These are phyloP conservation scores for Carcina quercana DNA, from an alignment of 2,888 invertebrate species.

Conservation along the genomic window DNA sequence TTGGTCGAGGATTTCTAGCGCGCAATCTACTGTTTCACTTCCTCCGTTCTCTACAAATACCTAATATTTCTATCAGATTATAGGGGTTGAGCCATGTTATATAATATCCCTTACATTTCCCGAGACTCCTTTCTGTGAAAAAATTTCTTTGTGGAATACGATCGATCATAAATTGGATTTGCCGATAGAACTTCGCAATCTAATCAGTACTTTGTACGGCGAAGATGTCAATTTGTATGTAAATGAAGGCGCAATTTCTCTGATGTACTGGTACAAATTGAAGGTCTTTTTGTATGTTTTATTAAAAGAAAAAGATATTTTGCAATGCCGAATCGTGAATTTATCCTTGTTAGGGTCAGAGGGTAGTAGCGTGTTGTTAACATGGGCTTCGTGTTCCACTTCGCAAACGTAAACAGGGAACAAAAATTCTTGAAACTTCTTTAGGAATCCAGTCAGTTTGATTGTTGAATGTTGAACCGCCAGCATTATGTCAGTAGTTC, in stretches of 20 bases:
- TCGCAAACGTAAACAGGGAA: slow-evolving; percentile 21
- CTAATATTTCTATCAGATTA: slow-evolving; percentile 27
- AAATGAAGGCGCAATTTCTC: slow-evolving; percentile 15
- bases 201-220: slow-evolving; percentile 3
- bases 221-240: slow-evolving; percentile 25
- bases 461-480: no score
- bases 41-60: slow-evolving; percentile 11
- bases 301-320: no score
- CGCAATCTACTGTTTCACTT: slow-evolving; percentile 3
- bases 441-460: no score
- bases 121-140: not conserved
- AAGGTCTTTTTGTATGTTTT: no score
- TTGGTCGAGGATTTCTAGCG: no score
- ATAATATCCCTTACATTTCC: not conserved
- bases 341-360: no score
- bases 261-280: no score
- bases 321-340: no score
- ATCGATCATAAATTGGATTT: slow-evolving; percentile 20
- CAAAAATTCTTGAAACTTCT: slow-evolving; percentile 41
- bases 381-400: slow-evolving; percentile 31
- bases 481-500: no score
- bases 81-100: slow-evolving; percentile 19
- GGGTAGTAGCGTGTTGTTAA: slow-evolving; percentile 37
- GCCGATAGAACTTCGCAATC: slow-evolving; percentile 5
- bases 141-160: slow-evolving; percentile 2